A percentile compares a stretch with the other conserved stretches of the same genome.
Conservation (phyloP, 1,140 invertebrate species). For the Thrips palmi region DNA sequence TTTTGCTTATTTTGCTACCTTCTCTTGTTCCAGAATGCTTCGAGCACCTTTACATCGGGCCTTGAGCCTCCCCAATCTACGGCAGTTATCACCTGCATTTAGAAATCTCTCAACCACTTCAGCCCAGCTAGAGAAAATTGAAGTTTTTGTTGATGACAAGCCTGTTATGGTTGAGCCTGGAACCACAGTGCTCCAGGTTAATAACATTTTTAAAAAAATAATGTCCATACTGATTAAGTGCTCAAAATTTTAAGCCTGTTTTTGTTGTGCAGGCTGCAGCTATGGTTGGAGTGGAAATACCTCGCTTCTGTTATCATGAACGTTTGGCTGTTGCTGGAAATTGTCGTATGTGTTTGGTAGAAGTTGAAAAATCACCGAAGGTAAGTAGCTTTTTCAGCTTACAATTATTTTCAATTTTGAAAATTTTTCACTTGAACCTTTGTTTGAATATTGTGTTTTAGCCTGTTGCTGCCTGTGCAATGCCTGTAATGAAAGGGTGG, state of each 20-base stretch:
- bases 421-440: background rate
- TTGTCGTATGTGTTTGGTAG: slow-evolving; percentile 97
- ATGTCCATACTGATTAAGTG: background rate
- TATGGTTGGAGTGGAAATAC: slow-evolving; percentile 90
- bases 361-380: slow-evolving; percentile 89
- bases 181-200: slow-evolving; percentile 90
- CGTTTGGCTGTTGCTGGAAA: slow-evolving; percentile 95
- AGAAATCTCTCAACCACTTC: slow-evolving; percentile 14
- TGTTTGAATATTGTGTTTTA: slow-evolving; percentile 30
- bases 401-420: background rate
- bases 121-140: slow-evolving; percentile 60
- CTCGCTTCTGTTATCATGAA: slow-evolving; percentile 98
- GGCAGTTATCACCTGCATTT: slow-evolving; percentile 1
- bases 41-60: slow-evolving; percentile 9
- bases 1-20: no score
- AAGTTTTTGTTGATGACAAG: slow-evolving; percentile 97
- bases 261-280: slow-evolving; percentile 65
- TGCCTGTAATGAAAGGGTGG: slow-evolving; percentile 99
- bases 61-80: slow-evolving; percentile 4
- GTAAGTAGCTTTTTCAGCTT: slow-evolving; percentile 23
- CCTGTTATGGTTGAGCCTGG: slow-evolving; percentile 86
- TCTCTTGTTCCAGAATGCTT: slow-evolving; percentile 10
- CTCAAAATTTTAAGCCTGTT: slow-evolving; percentile 7
- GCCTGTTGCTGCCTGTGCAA: slow-evolving; percentile 98
- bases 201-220: slow-evolving; percentile 9